phyloP scores from a whole-genome alignment of 2,888 invertebrate species.

The Alcis repandata region DNA sequence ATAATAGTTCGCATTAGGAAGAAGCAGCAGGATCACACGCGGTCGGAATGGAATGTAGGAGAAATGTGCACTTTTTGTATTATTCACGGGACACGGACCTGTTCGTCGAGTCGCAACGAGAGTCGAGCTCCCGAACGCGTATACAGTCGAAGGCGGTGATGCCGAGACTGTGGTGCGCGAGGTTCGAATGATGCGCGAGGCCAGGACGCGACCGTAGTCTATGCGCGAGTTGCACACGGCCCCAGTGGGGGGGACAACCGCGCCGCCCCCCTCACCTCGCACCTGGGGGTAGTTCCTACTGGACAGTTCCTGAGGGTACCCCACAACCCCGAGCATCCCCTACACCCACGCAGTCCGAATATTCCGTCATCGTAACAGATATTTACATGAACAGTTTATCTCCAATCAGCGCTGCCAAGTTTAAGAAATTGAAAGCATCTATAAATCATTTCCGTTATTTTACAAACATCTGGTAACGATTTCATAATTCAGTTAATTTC shows the following conservation, averaged over 20 bases:
- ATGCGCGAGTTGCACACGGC: conserved; percentile 85
- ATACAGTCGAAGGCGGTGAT: conserved; percentile 79
- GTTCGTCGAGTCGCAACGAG: conserved; percentile 86
- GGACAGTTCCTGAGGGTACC: neutral
- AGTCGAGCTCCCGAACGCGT: conserved; percentile 84
- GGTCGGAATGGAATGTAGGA: conserved; percentile 62
- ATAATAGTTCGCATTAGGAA: conserved; percentile 77
- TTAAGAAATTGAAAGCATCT: conserved; percentile 43
- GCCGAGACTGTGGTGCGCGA: conserved; percentile 85
- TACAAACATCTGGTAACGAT: conserved; percentile 14
- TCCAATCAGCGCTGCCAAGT: conserved; percentile 46
- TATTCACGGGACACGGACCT: conserved; percentile 79
- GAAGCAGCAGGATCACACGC: conserved; percentile 77
- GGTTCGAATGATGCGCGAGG: conserved; percentile 85
- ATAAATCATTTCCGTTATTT: conserved; percentile 38
- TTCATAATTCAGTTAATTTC: neutral
- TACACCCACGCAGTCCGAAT: conserved; percentile 32
- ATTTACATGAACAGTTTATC: conserved; percentile 40
- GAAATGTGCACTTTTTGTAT: conserved; percentile 76
- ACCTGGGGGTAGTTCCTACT: conserved; percentile 35
- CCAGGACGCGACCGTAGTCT: conserved; percentile 82
- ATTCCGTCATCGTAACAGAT: conserved; percentile 8
- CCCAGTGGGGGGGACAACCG: conserved; percentile 74
- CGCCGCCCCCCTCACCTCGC: conserved; percentile 62
- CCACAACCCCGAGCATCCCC: conserved; percentile 49